Percentiles rank a stretch among this genome's conserved stretches.
Evolutionary conservation across 1,140 invertebrate genomes (phyloP).

Genomic region (Schlechtendalia chinensis): DNA sequence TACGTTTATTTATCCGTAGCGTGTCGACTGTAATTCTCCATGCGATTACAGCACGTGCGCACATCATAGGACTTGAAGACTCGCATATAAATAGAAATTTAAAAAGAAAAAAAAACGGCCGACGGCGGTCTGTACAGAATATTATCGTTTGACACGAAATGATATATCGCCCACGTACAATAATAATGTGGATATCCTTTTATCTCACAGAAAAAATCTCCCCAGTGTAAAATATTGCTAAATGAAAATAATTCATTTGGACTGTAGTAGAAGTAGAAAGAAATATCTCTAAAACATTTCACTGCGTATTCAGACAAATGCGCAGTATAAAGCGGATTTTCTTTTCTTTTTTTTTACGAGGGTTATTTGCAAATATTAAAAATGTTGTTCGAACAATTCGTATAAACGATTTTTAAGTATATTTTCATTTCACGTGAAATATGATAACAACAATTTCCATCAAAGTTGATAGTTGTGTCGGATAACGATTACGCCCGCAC

Average conservation of each 20-base stretch:
- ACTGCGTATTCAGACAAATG: not conserved
- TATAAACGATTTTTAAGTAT: not conserved
- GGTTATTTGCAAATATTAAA: slow-evolving; percentile 1
- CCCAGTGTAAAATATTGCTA: not conserved
- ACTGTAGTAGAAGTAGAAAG: not conserved
- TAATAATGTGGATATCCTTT: too few relatives aligned
- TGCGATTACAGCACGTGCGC: too few relatives aligned
- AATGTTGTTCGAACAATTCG: not conserved
- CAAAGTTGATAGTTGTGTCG: not conserved
- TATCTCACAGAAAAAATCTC: too few relatives aligned
- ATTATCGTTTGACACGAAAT: too few relatives aligned
- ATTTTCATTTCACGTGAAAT: not conserved
- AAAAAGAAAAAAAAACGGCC: too few relatives aligned
- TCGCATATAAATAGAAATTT: too few relatives aligned
- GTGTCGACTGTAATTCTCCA: too few relatives aligned
- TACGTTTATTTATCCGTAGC: too few relatives aligned
- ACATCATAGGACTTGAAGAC: too few relatives aligned
- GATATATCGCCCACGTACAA: too few relatives aligned
- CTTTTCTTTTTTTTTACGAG: not conserved
- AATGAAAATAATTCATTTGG: not conserved
- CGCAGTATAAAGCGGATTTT: not conserved
- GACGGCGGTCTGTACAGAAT: too few relatives aligned
- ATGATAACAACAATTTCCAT: not conserved
- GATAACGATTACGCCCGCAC: not conserved
- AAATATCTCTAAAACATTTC: not conserved